Conservation (phyloP, 2,888 invertebrate genomes). For the Euclidia mi region DNA sequence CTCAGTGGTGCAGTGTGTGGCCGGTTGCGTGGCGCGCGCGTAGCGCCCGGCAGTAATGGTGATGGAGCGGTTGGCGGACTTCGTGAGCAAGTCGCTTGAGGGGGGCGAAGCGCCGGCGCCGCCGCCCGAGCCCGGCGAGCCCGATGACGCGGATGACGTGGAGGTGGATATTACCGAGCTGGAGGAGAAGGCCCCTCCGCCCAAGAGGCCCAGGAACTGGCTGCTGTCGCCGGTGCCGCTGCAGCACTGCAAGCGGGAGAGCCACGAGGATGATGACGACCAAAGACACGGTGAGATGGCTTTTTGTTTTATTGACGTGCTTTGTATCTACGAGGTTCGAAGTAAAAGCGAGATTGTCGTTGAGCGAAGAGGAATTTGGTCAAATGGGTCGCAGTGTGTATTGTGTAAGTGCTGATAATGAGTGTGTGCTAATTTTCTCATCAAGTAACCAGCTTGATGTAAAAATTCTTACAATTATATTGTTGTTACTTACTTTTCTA, state of each 20-base stretch:
- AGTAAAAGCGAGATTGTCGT: too few species aligned
- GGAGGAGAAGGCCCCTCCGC: conserved; percentile 80
- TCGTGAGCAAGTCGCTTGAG: conserved; percentile 96
- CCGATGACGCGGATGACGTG: conserved; percentile 78
- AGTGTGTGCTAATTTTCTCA: too few species aligned
- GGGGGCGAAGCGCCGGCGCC: conserved; percentile 88
- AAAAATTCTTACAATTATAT: too few species aligned
- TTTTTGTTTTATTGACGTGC: too few species aligned
- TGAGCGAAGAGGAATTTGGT: too few species aligned
- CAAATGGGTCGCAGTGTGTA: too few species aligned
- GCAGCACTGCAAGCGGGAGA: conserved; percentile 78
- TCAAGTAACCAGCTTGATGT: too few species aligned
- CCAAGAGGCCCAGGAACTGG: conserved; percentile 84
- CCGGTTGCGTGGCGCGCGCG: conserved; percentile 78
- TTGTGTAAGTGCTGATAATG: too few species aligned
- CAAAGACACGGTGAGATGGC: conserved; percentile 81
- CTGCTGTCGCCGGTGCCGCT: conserved; percentile 82
- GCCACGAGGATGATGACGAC: conserved; percentile 81
- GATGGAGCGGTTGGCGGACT: conserved; percentile 97
- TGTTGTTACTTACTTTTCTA: too few species aligned
- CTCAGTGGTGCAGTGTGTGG: conserved; percentile 75
- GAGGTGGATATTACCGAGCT: conserved; percentile 87
- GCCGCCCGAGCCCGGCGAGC: conserved; percentile 85
- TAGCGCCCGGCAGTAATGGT: conserved; percentile 87
- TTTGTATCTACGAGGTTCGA: too few species aligned